phyloP scores from a whole-genome alignment of 2,888 invertebrate species.

The Dendrolimus pini region DNA sequence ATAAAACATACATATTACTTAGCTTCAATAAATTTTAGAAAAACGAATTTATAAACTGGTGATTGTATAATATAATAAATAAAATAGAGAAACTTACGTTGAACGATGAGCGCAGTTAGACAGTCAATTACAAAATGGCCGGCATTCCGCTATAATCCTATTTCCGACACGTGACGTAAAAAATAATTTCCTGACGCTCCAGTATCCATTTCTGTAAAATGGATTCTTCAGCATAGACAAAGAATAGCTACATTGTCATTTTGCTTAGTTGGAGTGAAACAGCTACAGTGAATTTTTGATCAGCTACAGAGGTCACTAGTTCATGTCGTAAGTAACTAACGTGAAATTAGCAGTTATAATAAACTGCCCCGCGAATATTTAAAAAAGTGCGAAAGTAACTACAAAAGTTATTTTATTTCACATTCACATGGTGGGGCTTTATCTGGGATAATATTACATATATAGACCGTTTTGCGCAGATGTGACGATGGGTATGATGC shows the following conservation, averaged over 20 bases:
- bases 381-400: no score
- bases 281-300: not conserved
- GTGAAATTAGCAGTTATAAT: not conserved
- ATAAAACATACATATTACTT: no score
- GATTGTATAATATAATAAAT: not conserved
- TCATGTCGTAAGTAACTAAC: not conserved
- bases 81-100: slow-evolving; percentile 50
- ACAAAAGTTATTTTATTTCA: no score
- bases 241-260: slow-evolving; percentile 1
- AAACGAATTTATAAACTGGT: no score
- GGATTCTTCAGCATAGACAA: slow-evolving; percentile 6
- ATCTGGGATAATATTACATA: no score
- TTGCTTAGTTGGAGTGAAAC: slow-evolving; percentile 1
- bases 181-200: no score
- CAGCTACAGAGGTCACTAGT: not conserved
- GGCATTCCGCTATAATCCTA: slow-evolving; percentile 13
- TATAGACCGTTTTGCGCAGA: no score
- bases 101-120: slow-evolving; percentile 56
- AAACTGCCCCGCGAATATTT: no score
- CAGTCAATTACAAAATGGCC: slow-evolving; percentile 69
- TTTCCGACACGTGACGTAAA: no score
- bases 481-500: no score
- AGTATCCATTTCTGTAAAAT: not conserved
- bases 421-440: no score
- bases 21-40: no score